These are phyloP conservation scores for Heptranchias perlo DNA, from an alignment of 2,113 vertebrate genomes.

Conservation along the genomic window DNA sequence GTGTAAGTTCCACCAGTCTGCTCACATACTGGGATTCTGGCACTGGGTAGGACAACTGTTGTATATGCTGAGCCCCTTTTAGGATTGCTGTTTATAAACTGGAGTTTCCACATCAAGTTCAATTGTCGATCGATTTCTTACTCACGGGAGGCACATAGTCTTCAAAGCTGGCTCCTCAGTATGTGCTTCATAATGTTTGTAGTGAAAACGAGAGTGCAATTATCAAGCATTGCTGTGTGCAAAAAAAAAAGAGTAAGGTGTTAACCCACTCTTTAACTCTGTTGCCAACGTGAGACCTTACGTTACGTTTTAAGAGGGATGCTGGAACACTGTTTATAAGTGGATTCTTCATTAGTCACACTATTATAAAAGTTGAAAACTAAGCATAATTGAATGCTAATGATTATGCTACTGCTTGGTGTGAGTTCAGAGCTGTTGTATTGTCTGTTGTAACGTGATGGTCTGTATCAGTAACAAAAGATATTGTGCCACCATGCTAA, in stretches of 20 bases:
- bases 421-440: background rate
- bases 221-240: background rate
- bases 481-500: background rate
- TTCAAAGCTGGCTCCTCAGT: background rate
- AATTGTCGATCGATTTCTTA: background rate
- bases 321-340: background rate
- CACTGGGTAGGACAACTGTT: background rate
- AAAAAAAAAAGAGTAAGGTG: background rate
- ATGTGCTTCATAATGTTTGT: background rate
- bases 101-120: background rate
- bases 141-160: background rate
- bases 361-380: background rate
- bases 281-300: background rate
- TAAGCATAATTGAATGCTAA: no score
- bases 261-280: background rate
- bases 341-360: background rate
- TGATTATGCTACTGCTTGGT: background rate
- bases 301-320: background rate
- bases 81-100: background rate
- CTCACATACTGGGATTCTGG: background rate
- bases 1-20: background rate
- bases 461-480: background rate
- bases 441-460: background rate
- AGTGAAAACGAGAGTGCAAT: background rate
- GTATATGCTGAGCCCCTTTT: background rate